Evolutionary conservation across 1,140 invertebrate genomes (phyloP).

Genomic region (Uloborus diversus): DNA sequence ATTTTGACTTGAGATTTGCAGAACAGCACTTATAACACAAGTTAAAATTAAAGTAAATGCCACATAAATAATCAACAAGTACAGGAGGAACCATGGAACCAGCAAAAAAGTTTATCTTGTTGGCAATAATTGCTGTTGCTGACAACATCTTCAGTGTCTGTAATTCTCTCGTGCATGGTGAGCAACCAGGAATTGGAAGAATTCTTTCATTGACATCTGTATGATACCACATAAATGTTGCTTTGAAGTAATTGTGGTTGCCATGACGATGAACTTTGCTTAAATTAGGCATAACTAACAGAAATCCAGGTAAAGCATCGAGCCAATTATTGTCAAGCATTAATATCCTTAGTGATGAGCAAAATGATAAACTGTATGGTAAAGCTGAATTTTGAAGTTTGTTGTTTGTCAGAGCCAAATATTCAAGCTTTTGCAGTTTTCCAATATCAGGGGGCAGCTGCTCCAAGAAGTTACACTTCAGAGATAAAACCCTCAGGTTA

Average conservation of each 20-base stretch:
- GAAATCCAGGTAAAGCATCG: constrained; percentile 69
- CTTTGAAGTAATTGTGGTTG: constrained; percentile 70
- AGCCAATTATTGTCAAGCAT: constrained; percentile 68
- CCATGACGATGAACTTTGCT: constrained; percentile 69
- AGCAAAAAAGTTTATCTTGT: constrained; percentile 66
- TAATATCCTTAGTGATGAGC: constrained; percentile 63
- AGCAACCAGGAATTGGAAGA: constrained; percentile 58
- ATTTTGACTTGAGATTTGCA: constrained; percentile 61
- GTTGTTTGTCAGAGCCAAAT: constrained; percentile 68
- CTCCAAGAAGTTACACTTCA: constrained; percentile 68
- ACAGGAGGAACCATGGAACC: constrained; percentile 52
- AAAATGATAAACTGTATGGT: constrained; percentile 68
- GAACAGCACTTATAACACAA: constrained; percentile 66
- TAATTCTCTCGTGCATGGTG: constrained; percentile 55
- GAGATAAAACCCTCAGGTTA: constrained; percentile 65
- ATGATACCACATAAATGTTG: constrained; percentile 70
- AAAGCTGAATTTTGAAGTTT: constrained; percentile 68
- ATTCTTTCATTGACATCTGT: constrained; percentile 68
- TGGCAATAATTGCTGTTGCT: constrained; percentile 65
- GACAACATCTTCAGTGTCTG: constrained; percentile 64
- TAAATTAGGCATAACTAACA: constrained; percentile 66
- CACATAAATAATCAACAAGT: constrained; percentile 66
- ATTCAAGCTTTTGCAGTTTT: constrained; percentile 65
- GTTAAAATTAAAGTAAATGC: constrained; percentile 66
- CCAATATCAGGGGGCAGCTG: constrained; percentile 68